A percentile compares a stretch with the other conserved stretches of the same genome.
Conservation (phyloP, 1,140 invertebrate genomes). For the Zophobas morio region DNA sequence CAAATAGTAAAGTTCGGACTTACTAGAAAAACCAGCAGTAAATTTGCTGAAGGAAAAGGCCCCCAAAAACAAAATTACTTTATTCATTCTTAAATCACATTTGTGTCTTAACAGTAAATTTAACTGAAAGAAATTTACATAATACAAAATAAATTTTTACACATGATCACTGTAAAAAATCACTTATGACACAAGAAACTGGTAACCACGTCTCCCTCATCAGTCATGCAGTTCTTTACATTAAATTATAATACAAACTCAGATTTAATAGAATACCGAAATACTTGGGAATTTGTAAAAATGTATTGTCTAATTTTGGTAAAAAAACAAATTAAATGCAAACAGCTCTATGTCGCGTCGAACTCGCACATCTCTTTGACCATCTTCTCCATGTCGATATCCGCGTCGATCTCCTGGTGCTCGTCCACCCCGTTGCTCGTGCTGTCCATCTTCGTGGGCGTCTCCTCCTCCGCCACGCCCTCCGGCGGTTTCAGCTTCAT, state of each 20-base stretch:
- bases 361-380: constrained; percentile 77
- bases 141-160: constrained; percentile 37
- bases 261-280: constrained; percentile 1
- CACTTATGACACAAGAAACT: constrained; percentile 35
- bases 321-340: constrained; percentile 43
- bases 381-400: constrained; percentile 83
- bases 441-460: constrained; percentile 59
- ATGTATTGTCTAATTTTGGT: constrained; percentile 34
- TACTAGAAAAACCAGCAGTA: neutral
- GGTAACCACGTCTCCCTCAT: constrained; percentile 35
- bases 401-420: constrained; percentile 71
- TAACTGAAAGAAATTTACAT: constrained; percentile 34
- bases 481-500: constrained; percentile 74
- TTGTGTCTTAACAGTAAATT: constrained; percentile 39
- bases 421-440: constrained; percentile 57
- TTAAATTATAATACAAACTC: constrained; percentile 21
- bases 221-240: constrained; percentile 25
- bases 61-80: constrained; percentile 36
- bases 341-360: constrained; percentile 32
- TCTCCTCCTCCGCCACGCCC: constrained; percentile 63
- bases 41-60: neutral
- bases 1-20: no score
- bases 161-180: constrained; percentile 37
- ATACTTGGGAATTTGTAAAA: constrained; percentile 32
- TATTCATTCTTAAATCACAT: constrained; percentile 37